phyloP scores from a whole-genome alignment of 2,113 vertebrate genomes.

The Meriones unguiculatus region DNA sequence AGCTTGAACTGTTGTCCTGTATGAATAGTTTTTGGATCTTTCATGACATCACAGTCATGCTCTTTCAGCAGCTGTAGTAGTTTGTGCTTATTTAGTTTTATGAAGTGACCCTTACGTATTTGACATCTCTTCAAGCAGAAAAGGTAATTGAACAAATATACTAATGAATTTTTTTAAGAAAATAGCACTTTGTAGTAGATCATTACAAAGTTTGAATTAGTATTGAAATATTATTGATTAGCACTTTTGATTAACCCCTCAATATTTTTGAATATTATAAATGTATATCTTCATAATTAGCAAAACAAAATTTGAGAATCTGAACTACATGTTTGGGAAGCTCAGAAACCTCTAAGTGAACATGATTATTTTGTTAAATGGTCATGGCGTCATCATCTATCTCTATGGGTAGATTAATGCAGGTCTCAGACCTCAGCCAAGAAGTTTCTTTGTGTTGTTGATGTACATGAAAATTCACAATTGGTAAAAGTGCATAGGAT shows the following conservation, averaged over 20 bases:
- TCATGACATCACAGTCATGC: constrained; percentile 50
- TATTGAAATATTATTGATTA: constrained; percentile 55
- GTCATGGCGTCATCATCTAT: background rate
- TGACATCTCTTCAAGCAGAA: constrained; percentile 58
- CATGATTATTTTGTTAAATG: background rate
- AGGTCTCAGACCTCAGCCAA: background rate
- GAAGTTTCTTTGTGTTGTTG: background rate
- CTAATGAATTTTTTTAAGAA: constrained; percentile 69
- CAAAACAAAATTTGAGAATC: background rate
- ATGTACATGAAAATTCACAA: background rate
- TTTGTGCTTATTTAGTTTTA: constrained; percentile 66
- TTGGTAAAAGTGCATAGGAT: background rate
- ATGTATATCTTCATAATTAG: constrained; percentile 21
- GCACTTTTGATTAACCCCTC: constrained; percentile 67
- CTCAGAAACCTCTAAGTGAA: background rate
- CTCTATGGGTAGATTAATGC: background rate
- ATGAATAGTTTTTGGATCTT: constrained; percentile 57
- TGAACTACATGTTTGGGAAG: background rate
- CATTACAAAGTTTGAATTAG: constrained; percentile 20
- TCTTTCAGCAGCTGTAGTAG: constrained; percentile 27
- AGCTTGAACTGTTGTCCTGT: constrained; percentile 13
- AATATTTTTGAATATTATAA: constrained; percentile 68
- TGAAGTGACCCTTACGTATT: constrained; percentile 57
- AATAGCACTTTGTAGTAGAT: constrained; percentile 72
- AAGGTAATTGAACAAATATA: constrained; percentile 69